A percentile compares a stretch with the other conserved stretches of the same genome.
These are phyloP conservation scores for Crioceris asparagi DNA, from an alignment of 2,888 invertebrate genomes.

Conservation along the genomic window DNA sequence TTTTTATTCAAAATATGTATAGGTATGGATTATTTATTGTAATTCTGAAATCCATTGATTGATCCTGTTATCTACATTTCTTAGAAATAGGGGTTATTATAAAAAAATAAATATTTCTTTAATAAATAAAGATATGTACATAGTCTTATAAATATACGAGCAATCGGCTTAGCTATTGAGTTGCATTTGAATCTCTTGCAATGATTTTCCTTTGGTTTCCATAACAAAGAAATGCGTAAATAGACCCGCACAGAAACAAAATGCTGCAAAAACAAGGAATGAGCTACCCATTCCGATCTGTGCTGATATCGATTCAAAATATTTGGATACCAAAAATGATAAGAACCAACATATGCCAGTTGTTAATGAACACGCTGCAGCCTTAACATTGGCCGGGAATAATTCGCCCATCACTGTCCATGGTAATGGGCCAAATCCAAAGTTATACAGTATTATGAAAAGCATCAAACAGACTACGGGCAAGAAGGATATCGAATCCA, in stretches of 20 bases:
- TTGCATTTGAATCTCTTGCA: slow-evolving; percentile 20
- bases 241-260: slow-evolving; percentile 15
- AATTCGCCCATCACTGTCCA: slow-evolving; percentile 78
- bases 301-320: slow-evolving; percentile 20
- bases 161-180: slow-evolving; percentile 11
- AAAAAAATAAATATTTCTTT: too few relatives aligned
- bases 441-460: slow-evolving; percentile 61
- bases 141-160: too few relatives aligned
- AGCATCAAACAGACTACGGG: slow-evolving; percentile 58
- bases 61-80: too few relatives aligned
- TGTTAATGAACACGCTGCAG: slow-evolving; percentile 52
- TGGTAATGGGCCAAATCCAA: slow-evolving; percentile 61
- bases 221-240: slow-evolving; percentile 20
- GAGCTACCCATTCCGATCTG: slow-evolving; percentile 20
- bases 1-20: too few relatives aligned
- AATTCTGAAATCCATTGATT: too few relatives aligned
- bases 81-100: too few relatives aligned
- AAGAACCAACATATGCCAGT: slow-evolving; percentile 17
- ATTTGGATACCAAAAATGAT: slow-evolving; percentile 21
- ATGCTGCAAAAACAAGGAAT: slow-evolving; percentile 21
- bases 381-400: slow-evolving; percentile 54
- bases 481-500: slow-evolving; percentile 47
- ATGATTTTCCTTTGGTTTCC: slow-evolving; percentile 24
- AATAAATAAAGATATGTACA: too few relatives aligned
- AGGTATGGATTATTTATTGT: too few relatives aligned